A percentile compares a stretch with the other conserved stretches of the same genome.
These are phyloP conservation scores for Danio rerio DNA, from an alignment of 2,113 vertebrate species.

Conservation along the genomic window GRCz12tu NC_133184.1:25657501-25658000, in stretches of 20 bases:
- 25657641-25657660: neutral
- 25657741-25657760: conserved; percentile 20
- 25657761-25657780: conserved; percentile 14
- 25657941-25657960: neutral
- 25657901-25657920: neutral
- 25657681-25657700: neutral
- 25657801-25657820: conserved; percentile 41
- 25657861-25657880: neutral
- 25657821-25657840: conserved; percentile 10
- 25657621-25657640: no score
- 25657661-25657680: neutral
- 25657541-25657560: no score
- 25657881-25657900: neutral
- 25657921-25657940: conserved; percentile 5
- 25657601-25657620: no score
- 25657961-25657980: neutral
- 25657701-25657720: neutral
- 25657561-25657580: no score
- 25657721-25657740: conserved; percentile 34
- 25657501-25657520: neutral
- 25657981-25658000: neutral
- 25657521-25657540: no score
- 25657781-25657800: conserved; percentile 29
- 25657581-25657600: no score
- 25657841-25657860: conserved; percentile 1